Base-by-base conservation (phyloP, 2,113 vertebrate species). In the Furnarius figulus region DNA sequence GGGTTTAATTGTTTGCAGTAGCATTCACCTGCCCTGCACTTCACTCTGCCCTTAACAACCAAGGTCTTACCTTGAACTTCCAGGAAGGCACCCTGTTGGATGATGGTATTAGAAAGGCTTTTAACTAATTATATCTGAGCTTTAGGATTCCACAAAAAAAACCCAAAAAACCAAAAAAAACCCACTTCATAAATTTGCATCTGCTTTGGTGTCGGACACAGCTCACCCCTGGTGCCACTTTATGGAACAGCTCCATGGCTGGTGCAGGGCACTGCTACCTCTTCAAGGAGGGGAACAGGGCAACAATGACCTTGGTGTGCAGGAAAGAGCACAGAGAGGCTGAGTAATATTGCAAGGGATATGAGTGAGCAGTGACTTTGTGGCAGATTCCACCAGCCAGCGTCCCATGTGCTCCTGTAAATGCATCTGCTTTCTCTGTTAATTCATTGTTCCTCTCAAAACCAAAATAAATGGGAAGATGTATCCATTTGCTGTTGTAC, bases 191-290 rank as follows among this genome's bases (percentile, higher is more conserved):
- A 49, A 75, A 85, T 61, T 81, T 44, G 28, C 61, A 72, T 56
- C 74, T 78, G 21, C 39, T 75, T 78, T 0, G 0, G 72, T 0
- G 0, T 39, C 75, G 83, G 63, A 14, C 18, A 8, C 21, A 22
- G 46, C 27, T 85, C 10, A 2, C 5, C 40, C 25, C 55, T 52
- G 28, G 28, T 75, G 74, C 40, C 8, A 4, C 53, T 66, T 33
- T 6, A 28, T 0, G 5, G 44, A 62, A 75, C 40, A 40, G 27
- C 35, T 53, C 42, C 0, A 0, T 23, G 0, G 6, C 33, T 33
- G 12, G 17, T 44, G 39, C 44, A 49, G 71, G 75, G n/a, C 44
- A 16, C 13, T 7, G 10, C 53, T 31, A 62, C 37, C 31, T 76
- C 42, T 65, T 65, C 4, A 0, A 53, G n/a, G 47, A 86, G 71